Base-by-base conservation (phyloP, 2,888 invertebrate genomes). In the Euzetes globulus region DNA sequence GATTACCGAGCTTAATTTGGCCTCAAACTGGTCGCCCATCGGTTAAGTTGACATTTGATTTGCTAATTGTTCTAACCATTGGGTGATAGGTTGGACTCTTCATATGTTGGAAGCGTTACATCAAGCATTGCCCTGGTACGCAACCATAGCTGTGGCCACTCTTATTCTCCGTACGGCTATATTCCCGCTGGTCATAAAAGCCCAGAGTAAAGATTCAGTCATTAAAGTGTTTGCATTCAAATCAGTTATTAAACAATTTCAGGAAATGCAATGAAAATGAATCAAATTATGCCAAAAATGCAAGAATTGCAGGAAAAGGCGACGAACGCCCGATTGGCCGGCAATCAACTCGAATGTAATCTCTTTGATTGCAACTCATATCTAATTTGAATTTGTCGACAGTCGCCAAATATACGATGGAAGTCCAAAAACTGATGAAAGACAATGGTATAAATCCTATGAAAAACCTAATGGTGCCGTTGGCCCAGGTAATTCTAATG, bases 51-150 rank as follows among this genome's bases (percentile, higher is more conserved):
- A 11, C n/a, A 22, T 25, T 55, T 55, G 19, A 52, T 60, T 63
- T 27, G n/a, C 1, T 33, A 4, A 63, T 33, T 63, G 19, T 33
- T 63, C 11, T 58, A 13, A 58, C 19, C 22, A 33, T 72, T n/a
- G 45, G 3, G 4, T 55, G 13, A 7, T 27, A 74, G 76, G 73
- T 65, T 55, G 74, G 58, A 37, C 55, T 25, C 58, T 74, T 11
- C 58, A 76, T 63, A 45, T 58, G 1, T 65, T 76, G 22, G 73
- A 73, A 25, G 25, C 11, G 17, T 29, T 76, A 11, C 71, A 75
- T 73, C n/a, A 17, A 6, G 92, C 90, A 79, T 78, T 97, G 15
- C 97, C 97, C 0, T 98, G 98, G 98, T 98, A 96, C 94, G 88
- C 86, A 50, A 85, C 91, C 15, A 94, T 97, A 79, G 85, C 89